Evolutionary conservation across 2,113 vertebrate species (phyloP), one percentile per base, ranked within the genome.

Genomic region (Ariopsis seemanni): DNA sequence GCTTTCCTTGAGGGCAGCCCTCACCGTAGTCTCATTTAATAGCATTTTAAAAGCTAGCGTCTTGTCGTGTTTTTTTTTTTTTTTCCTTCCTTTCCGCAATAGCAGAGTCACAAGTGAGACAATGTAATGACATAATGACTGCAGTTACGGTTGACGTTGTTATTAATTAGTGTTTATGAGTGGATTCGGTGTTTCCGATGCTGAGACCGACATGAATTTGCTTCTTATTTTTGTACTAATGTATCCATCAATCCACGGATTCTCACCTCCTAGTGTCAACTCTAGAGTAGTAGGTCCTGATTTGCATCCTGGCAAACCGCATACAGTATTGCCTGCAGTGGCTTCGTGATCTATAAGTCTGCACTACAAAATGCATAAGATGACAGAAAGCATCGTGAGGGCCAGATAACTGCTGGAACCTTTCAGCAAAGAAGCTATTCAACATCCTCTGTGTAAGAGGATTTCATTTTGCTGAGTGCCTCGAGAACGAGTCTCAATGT

Each of bases 1-100:
- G 85, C 50, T 22, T 86, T 80, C 85, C 85, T 86, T 50, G 3
- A 80, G 55, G 85, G 62, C 60, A 69, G 75, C 25, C 85, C 75
- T 86, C 5, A 1, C 75, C 25, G 20, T 9, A 34, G 18, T 62
- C 82, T 79, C 77, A 48, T 67, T 69, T 79, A 69, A 27, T 71
- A 57, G 63, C 74, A 27, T 48, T 72, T 30, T 42, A 17, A 75
- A 75, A 48, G 11, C 2, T 18, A n/a, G 1, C 1, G 30, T 18
- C n/a, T n/a, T n/a, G 20, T 57, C 52, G 1, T 48, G 27, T 53
- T 14, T 83, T 30, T 55, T 30, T 9, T 7, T 17, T 42, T 60
- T 20, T 75, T 25, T n/a, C 27, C 27, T 34, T 52, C 27, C 27
- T 57, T 55, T 25, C 20, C 30, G 50, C n/a, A 84, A 52, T 11